Evolutionary conservation across 2,797 vertebrate genomes (phyloP).

Genomic region (Spinus pinus): DNA sequence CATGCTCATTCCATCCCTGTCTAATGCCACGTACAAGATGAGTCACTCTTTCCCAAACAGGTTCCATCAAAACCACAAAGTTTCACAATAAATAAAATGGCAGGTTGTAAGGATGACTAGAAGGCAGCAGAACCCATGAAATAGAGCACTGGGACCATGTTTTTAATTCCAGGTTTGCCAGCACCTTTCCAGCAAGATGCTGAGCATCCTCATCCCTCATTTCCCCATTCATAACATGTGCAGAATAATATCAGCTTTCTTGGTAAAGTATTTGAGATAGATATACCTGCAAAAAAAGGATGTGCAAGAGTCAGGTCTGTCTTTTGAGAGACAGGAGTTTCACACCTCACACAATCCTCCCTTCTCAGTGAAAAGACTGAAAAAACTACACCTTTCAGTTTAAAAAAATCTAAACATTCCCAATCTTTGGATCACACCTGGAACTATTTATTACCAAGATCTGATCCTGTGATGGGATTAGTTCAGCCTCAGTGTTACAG

Average conservation of each 20-base stretch:
- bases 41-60: neutral
- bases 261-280: neutral
- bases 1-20: neutral
- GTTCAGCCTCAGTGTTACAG: slow-evolving; percentile 52
- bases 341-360: neutral
- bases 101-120: neutral
- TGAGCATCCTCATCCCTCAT: neutral
- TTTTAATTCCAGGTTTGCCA: neutral
- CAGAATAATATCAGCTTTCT: neutral
- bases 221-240: neutral
- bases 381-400: slow-evolving; percentile 19
- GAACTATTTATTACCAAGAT: slow-evolving; percentile 62
- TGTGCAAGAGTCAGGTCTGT: neutral
- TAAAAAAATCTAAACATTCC: slow-evolving; percentile 35
- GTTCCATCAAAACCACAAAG: neutral
- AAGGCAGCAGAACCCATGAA: neutral
- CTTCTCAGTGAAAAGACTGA: neutral
- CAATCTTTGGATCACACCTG: slow-evolving; percentile 51
- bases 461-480: slow-evolving; percentile 64
- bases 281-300: neutral
- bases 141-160: neutral
- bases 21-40: neutral
- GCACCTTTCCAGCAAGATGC: neutral
- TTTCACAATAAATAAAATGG: neutral
- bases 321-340: neutral